A percentile compares a stretch with the other conserved stretches of the same genome.
Evolutionary conservation across 2,888 invertebrate species (phyloP).

Genomic region (Bellardia bayeri): DNA sequence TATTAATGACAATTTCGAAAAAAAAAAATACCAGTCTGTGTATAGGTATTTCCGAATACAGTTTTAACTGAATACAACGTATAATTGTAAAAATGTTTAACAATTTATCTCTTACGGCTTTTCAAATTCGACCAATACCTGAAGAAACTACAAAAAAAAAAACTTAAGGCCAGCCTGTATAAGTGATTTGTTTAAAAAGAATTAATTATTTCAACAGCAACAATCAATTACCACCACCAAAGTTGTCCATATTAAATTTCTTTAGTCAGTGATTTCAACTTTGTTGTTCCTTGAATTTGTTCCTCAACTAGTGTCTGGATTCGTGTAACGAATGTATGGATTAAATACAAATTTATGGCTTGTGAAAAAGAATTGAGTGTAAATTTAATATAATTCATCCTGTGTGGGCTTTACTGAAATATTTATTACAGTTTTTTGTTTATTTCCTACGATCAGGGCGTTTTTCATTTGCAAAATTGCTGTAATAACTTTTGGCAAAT

Average conservation of each 20-base stretch:
- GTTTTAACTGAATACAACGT: no score
- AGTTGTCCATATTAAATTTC: conserved; percentile 67
- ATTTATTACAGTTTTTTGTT: conserved; percentile 58
- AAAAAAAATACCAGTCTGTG: no score
- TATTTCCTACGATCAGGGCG: conserved; percentile 61
- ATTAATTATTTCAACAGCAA: conserved; percentile 71
- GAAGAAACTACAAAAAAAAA: background rate
- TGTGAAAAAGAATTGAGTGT: conserved; percentile 69
- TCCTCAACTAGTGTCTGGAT: conserved; percentile 27
- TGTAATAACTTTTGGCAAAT: conserved; percentile 60
- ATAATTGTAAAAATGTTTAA: background rate
- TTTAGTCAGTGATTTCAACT: conserved; percentile 21
- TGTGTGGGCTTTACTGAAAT: conserved; percentile 71
- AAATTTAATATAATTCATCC: conserved; percentile 71
- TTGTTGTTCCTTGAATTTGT: conserved; percentile 2
- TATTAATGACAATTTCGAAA: no score
- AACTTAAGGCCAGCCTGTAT: background rate
- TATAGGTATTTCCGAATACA: no score
- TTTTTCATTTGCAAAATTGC: conserved; percentile 61
- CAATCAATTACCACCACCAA: conserved; percentile 71
- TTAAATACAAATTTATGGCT: conserved; percentile 70
- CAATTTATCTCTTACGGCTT: background rate
- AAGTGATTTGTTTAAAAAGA: conserved; percentile 66
- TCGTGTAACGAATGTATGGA: conserved; percentile 47
- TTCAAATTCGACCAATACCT: conserved; percentile 12